A percentile compares a stretch with the other conserved stretches of the same genome.
phyloP scores from a whole-genome alignment of 2,113 vertebrate genomes.

The Pholis gunnellus region DNA sequence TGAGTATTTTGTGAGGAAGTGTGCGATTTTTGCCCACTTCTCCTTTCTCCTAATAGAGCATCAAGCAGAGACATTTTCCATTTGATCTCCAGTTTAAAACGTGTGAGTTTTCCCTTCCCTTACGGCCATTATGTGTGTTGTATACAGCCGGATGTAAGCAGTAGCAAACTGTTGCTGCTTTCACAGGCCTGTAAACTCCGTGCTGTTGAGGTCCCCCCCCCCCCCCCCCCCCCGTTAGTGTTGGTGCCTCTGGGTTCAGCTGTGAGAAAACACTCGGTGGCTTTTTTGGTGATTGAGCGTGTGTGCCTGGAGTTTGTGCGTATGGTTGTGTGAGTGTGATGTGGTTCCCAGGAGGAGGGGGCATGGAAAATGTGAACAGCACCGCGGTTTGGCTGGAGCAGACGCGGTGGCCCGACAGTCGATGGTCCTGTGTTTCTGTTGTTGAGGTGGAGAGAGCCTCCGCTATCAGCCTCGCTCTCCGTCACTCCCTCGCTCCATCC shows the following conservation, averaged over 20 bases:
- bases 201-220: slow-evolving; percentile 38
- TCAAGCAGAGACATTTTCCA: slow-evolving; percentile 50
- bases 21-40: background rate
- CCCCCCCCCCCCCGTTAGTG: slow-evolving; percentile 15
- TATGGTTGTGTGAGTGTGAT: slow-evolving; percentile 57
- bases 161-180: slow-evolving; percentile 64
- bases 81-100: slow-evolving; percentile 50
- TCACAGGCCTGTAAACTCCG: slow-evolving; percentile 67
- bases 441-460: slow-evolving; percentile 49
- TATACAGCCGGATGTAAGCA: slow-evolving; percentile 58
- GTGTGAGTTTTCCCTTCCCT: slow-evolving; percentile 42
- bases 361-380: slow-evolving; percentile 79
- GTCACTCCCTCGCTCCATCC: slow-evolving; percentile 32
- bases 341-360: slow-evolving; percentile 58
- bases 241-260: slow-evolving; percentile 46
- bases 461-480: slow-evolving; percentile 54
- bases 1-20: slow-evolving; percentile 14
- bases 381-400: slow-evolving; percentile 54
- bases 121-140: background rate
- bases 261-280: slow-evolving; percentile 57
- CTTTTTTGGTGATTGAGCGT: slow-evolving; percentile 62
- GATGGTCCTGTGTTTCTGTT: slow-evolving; percentile 50
- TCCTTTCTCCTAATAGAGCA: background rate
- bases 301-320: slow-evolving; percentile 40
- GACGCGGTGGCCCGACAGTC: slow-evolving; percentile 29